Percentiles rank a stretch among this genome's conserved stretches.
phyloP scores from a whole-genome alignment of 2,797 vertebrate genomes.

The Micromesistius poutassou region DNA sequence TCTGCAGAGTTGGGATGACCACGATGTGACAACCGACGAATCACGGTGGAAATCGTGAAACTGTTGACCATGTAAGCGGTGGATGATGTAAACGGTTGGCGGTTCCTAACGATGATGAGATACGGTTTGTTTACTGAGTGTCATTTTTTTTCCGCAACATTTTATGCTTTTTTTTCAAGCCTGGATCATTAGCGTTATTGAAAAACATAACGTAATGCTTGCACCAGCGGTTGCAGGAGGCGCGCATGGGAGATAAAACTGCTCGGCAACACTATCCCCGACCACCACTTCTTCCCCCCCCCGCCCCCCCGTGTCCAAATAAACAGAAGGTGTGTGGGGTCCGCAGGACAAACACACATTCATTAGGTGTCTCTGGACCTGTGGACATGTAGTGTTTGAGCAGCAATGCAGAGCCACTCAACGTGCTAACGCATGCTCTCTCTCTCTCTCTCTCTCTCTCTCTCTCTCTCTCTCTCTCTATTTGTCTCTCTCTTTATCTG shows the following conservation, averaged over 20 bases:
- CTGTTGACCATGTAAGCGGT: no score
- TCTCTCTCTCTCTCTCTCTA: constrained; percentile 39
- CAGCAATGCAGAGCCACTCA: constrained; percentile 41
- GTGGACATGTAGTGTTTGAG: constrained; percentile 50
- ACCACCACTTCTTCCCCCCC: no score
- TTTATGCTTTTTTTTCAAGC: no score
- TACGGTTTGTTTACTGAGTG: no score
- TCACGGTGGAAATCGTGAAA: no score
- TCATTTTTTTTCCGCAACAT: no score
- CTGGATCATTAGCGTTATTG: not conserved
- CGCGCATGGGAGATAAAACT: constrained; percentile 66
- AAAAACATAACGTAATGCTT: constrained; percentile 18
- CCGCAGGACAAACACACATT: constrained; percentile 75
- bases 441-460: constrained; percentile 23
- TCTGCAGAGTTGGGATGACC: no score
- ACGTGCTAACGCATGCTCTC: constrained; percentile 17
- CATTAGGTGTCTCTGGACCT: constrained; percentile 66
- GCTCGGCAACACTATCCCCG: constrained; percentile 71
- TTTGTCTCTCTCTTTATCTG: constrained; percentile 22
- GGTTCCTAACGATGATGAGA: no score
- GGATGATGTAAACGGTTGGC: no score
- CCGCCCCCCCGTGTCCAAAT: constrained; percentile 66
- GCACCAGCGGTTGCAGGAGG: constrained; percentile 55
- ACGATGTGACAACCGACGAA: no score
- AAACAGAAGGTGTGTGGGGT: constrained; percentile 75